Evolutionary conservation across 2,888 invertebrate genomes (phyloP), one percentile per base, ranked within the genome.

Genomic region (Monochamus alternatus): DNA sequence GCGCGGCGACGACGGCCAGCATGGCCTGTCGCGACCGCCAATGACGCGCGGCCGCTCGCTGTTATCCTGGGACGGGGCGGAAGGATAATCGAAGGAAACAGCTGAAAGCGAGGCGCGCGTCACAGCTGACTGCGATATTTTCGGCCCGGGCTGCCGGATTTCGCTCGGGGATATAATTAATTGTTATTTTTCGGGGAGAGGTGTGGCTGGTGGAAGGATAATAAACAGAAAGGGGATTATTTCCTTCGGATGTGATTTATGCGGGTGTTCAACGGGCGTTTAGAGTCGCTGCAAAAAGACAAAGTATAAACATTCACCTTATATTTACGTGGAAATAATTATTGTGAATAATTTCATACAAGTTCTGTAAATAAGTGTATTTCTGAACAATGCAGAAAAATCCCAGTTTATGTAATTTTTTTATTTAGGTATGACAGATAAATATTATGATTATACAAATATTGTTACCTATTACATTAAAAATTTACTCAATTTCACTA

Each of bases 91-190:
- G 68, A 68, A 68, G 59, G 68, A 68, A 68, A 68, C 68, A 68
- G 68, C 68, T 68, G 68, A 60, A 69, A 32, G 68, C 5, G 59
- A 68, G 68, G 60, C 31, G 32, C 9, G 7, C 14, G 31, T 60
- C 69, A 60, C 60, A 69, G 69, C 59, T 69, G 69, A 69, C 69
- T 69, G 60, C 9, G 69, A 60, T 69, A 69, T 60, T 47, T 69
- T 60, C 14, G 68, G 55, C 14, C 14, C 3, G 64, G 64, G 62
- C 38, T 63, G 62, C 14, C 38, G 62, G 62, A 63, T 63, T 43
- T 63, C 38, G 62, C 22, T 63, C 38, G 59, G 31, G 22, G 60
- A 62, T 10, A 9, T 69, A 44, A 68, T 68, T 52, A 59, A 60
- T 60, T 38, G 8, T n/a, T 52, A 59, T 55, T 22, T 67, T 38